A percentile compares a stretch with the other conserved stretches of the same genome.
Conservation (phyloP, 2,888 invertebrate species). For the Eugnorisma glareosa region DNA sequence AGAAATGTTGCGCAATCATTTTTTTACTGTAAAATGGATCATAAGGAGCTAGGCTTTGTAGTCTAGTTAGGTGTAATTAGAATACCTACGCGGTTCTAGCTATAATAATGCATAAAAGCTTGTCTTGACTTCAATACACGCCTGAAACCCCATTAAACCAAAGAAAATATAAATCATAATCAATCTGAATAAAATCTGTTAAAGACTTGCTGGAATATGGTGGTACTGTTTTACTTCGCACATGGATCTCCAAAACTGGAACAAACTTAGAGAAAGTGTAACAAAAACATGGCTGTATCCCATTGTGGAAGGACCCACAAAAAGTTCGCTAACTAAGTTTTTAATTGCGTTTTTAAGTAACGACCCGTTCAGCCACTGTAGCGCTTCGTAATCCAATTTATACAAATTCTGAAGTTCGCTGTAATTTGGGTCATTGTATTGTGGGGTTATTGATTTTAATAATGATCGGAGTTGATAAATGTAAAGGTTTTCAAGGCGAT, state of each 20-base stretch:
- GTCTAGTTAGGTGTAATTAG: neutral
- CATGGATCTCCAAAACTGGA: slow-evolving; percentile 38
- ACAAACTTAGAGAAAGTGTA: slow-evolving; percentile 35
- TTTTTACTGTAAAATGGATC: neutral
- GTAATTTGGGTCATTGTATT: slow-evolving; percentile 30
- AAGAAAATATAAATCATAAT: neutral
- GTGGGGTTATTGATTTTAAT: slow-evolving; percentile 27
- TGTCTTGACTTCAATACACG: no score
- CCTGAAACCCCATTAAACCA: neutral
- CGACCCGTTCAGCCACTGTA: slow-evolving; percentile 48
- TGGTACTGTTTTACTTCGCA: neutral
- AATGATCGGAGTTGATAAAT: slow-evolving; percentile 1
- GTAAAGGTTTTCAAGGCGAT: neutral
- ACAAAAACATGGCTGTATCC: slow-evolving; percentile 47
- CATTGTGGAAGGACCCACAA: slow-evolving; percentile 46
- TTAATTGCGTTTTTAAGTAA: slow-evolving; percentile 70
- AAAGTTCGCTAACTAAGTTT: slow-evolving; percentile 64
- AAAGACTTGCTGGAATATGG: no score
- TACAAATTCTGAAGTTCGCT: slow-evolving; percentile 35
- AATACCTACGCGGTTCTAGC: neutral
- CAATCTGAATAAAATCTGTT: neutral
- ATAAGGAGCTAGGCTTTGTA: neutral
- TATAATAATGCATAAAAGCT: no score
- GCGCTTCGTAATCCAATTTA: slow-evolving; percentile 54
- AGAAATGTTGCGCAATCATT: neutral